Conservation (phyloP, 2,113 vertebrate genomes). For the Triplophysa tibetana region DNA sequence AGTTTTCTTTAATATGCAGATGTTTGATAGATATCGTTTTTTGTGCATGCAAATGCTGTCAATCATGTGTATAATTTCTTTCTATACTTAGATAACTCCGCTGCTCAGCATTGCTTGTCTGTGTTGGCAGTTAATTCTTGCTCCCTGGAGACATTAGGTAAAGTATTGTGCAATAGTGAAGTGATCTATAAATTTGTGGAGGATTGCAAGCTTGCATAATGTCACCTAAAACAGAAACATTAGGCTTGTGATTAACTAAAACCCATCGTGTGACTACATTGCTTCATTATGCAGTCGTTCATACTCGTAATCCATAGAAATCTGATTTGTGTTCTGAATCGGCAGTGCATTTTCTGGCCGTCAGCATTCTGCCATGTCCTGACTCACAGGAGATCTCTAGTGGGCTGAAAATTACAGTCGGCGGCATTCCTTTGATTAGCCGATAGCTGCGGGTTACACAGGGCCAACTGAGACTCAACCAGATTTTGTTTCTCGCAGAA, state of each 20-base stretch:
- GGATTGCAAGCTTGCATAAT: conserved; percentile 27
- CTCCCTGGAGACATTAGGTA: conserved; percentile 2
- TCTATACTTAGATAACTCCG: background rate
- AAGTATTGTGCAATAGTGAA: background rate
- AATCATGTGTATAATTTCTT: no score
- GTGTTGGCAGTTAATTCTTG: background rate
- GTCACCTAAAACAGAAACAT: background rate
- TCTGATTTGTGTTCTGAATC: conserved; percentile 18
- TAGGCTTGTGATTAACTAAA: background rate
- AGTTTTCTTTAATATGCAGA: no score
- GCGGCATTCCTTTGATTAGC: conserved; percentile 38
- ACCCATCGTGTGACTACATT: background rate
- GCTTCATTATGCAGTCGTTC: conserved; percentile 5
- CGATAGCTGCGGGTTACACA: conserved; percentile 12
- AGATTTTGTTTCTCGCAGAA: background rate
- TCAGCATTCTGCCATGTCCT: background rate
- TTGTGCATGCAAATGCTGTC: no score
- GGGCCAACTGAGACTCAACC: conserved; percentile 8
- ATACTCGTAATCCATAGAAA: conserved; percentile 22
- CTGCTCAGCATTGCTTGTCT: background rate
- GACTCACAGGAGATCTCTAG: conserved; percentile 29
- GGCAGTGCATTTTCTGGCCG: conserved; percentile 7
- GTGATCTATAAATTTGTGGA: conserved; percentile 17
- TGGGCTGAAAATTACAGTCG: conserved; percentile 37
- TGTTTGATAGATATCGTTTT: no score